Conservation (phyloP, 1,140 invertebrate species). For the Tetramorium simillimum region DNA sequence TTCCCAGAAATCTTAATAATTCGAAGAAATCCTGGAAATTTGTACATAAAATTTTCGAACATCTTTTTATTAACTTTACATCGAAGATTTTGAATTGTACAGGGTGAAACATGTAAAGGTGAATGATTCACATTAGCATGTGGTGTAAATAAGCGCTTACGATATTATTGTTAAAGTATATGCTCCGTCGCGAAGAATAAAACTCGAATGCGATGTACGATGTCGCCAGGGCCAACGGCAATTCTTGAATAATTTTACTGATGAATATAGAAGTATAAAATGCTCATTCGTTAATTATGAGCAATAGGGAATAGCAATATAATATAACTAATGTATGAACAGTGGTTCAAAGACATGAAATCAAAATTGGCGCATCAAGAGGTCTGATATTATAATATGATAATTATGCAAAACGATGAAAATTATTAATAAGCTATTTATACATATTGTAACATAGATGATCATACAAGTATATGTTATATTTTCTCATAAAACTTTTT, state of each 20-base stretch:
- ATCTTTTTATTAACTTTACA: slow-evolving; percentile 39
- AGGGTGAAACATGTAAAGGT: slow-evolving; percentile 17
- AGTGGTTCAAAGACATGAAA: slow-evolving; percentile 30
- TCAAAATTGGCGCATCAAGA: slow-evolving; percentile 37
- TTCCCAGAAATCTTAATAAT: background rate
- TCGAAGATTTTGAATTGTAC: slow-evolving; percentile 32
- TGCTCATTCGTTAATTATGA: slow-evolving; percentile 18
- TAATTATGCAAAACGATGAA: slow-evolving; percentile 51
- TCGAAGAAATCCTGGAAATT: slow-evolving; percentile 11
- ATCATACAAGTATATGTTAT: slow-evolving; percentile 73
- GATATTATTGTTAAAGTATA: slow-evolving; percentile 29
- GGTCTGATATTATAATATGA: slow-evolving; percentile 53
- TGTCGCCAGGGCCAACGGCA: background rate
- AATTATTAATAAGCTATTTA: slow-evolving; percentile 67
- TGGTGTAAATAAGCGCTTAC: slow-evolving; percentile 14
- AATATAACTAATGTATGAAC: background rate
- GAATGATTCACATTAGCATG: background rate
- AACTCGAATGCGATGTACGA: background rate
- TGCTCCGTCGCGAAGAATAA: background rate
- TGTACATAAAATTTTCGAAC: slow-evolving; percentile 41
- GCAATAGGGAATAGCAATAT: slow-evolving; percentile 49
- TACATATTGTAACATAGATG: slow-evolving; percentile 72
- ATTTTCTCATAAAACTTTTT: slow-evolving; percentile 69
- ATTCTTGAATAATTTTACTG: slow-evolving; percentile 7
- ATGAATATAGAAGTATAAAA: background rate